Evolutionary conservation across 2,797 vertebrate genomes (phyloP), one percentile per base, ranked within the genome.

Genomic region (Sebastes cheni): DNA sequence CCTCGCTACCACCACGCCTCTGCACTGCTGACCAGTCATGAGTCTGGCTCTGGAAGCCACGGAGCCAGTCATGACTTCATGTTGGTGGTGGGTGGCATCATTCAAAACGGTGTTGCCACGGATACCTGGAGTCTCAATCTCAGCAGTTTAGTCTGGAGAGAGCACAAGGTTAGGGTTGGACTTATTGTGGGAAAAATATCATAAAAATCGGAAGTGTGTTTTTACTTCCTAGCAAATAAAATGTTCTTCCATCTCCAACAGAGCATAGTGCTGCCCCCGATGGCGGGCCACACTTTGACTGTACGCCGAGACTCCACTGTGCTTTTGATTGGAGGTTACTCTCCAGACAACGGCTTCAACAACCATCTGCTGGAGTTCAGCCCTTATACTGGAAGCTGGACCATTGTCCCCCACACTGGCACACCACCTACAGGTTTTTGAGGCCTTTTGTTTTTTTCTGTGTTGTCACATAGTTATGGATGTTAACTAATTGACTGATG

Each of bases 81-180:
- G 98, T 92, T 97, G 77, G 95, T 98, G 61, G 95, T 97, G 16
- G 97, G 97, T 1, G 98, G 98, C 8, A 92, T 98, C 84, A 97
- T 95, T 1, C 93, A 93, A 20, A 92, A 82, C 0, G 96, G 97
- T 0, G 93, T 98, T 39, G 89, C 95, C 86, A 95, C 89, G 67
- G 97, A 98, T 85, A 96, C 97, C 66, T 99, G 97, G 97, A 92
- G 96, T 86, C 96, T 99, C 34, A 97, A 98, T 89, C 96, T 98
- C 18, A 97, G 95, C 79, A 97, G 97, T 80, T 92, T 97, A 80
- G 95, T 97, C 72, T 99, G 98, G 98, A 95, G 95, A 67, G 96
- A 96, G 75, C 95, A 97, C 82, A 96, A 96, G 95, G 98, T 98
- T 12, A 72, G 80, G 10, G 32, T 74, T 56, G 2, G 6, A 67